Conservation (phyloP, 2,113 vertebrate species). For the Uria lomvia region DNA sequence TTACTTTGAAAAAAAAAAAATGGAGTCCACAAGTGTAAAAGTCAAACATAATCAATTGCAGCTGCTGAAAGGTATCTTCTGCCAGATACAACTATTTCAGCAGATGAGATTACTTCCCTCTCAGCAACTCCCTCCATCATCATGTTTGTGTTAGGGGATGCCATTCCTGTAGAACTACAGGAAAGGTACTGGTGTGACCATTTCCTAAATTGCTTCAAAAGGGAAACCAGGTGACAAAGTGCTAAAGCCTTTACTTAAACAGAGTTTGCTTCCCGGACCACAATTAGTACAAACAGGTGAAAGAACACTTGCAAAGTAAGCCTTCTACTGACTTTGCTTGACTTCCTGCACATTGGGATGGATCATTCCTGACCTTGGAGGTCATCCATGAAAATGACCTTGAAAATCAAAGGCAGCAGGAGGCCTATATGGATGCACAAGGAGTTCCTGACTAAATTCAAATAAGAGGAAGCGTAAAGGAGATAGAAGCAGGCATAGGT, state of each 20-base stretch:
- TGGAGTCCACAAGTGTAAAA: not conserved
- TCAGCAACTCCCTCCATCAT: not conserved
- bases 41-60: not conserved
- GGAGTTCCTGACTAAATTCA: not conserved
- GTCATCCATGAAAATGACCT: not conserved
- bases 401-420: not conserved
- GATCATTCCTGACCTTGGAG: not conserved
- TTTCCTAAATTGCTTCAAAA: not conserved
- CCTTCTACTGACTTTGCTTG: not conserved
- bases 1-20: not conserved
- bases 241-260: not conserved
- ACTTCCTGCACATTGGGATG: not conserved
- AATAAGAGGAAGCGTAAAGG: not conserved
- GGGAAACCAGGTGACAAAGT: not conserved
- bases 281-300: not conserved
- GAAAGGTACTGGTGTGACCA: not conserved
- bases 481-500: not conserved
- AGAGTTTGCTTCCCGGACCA: not conserved
- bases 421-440: not conserved
- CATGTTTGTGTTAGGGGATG: not conserved
- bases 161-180: not conserved
- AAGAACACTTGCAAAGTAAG: not conserved
- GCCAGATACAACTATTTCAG: not conserved
- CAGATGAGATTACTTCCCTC: not conserved
- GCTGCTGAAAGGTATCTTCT: not conserved